Base-by-base conservation (phyloP, 2,797 vertebrate species). In the Sciaenops ocellatus region DNA sequence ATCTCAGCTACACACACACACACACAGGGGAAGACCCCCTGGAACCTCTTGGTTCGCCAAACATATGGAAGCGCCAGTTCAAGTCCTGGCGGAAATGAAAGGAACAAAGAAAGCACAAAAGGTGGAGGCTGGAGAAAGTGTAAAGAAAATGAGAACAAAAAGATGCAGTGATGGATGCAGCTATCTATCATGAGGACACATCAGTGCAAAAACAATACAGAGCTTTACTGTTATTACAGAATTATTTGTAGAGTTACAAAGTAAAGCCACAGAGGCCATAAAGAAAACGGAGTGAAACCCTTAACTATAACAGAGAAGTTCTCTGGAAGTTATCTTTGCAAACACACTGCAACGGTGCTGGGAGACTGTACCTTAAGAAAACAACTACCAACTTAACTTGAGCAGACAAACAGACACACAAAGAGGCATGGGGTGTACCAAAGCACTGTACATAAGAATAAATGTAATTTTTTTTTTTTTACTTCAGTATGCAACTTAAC, bases 11-110 rank as follows among this genome's bases (percentile, higher is more conserved):
- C 64, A 55, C 62, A 59, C 24, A 41, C 30, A 50, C 30, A 30
- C 30, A 34, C 34, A 9, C 8, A 5, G 34, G 24, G 26, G 28
- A 63, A 69, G n/a, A 60, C 42, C 71, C 38, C 62, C 24, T 20
- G 54, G 50, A 38, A 74, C 41, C 41, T 55, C 17, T 50, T 24
- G 55, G 41, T 50, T 79, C 50, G 64, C 64, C 42, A 65, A 65
- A 79, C 41, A 61, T 60, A 73, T 80, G 30, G 72, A 56, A 63
- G 41, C 55, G 59, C 76, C 60, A 34, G 50, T 46, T 68, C 41
- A 24, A 69, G 57, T 66, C 17, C 9, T 0, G 3, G 9, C 9
- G 20, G 68, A 78, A 73, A 72, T 70, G 0, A 56, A 79, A 34
- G 15, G 75, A 61, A 76, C 51, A 85, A 69, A 18, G 10, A 34